These are phyloP conservation scores for Acromyrmex echinatior DNA, from an alignment of 1,140 invertebrate species.

Conservation along the genomic window DNA sequence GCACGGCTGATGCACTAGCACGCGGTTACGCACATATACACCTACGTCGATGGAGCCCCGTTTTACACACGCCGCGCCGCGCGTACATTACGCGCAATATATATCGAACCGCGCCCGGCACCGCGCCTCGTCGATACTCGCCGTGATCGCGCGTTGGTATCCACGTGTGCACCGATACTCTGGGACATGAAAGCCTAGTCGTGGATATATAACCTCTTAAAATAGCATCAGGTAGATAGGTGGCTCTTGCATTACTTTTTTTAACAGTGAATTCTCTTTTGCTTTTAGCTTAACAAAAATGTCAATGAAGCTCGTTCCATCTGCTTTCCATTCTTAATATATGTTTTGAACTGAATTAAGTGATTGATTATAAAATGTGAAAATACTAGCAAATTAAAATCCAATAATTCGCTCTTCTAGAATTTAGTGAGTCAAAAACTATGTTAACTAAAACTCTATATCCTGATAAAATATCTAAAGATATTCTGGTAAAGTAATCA, in stretches of 20 bases:
- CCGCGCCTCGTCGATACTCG: slow-evolving; percentile 36
- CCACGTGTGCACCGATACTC: neutral
- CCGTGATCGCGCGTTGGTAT: slow-evolving; percentile 8
- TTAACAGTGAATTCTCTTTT: neutral
- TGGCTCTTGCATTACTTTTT: slow-evolving; percentile 22
- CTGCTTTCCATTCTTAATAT: neutral
- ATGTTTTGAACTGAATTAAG: neutral
- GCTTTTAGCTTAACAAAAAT: neutral
- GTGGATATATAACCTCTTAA: slow-evolving; percentile 6
- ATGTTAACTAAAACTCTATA: neutral
- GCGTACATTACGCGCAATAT: slow-evolving; percentile 52
- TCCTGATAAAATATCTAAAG: neutral
- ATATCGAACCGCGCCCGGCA: slow-evolving; percentile 43
- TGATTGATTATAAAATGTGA: too few relatives aligned
- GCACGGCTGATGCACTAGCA: slow-evolving; percentile 26
- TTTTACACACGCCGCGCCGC: slow-evolving; percentile 41
- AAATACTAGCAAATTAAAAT: neutral
- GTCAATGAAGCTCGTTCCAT: neutral
- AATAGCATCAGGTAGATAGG: neutral
- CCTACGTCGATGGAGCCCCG: slow-evolving; percentile 13
- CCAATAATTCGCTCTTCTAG: neutral
- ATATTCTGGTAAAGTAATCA: neutral
- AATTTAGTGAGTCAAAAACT: neutral
- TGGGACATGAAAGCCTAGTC: neutral
- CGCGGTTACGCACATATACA: slow-evolving; percentile 43